phyloP scores from a whole-genome alignment of 2,888 invertebrate species.

The Camptogramma bilineatum region DNA sequence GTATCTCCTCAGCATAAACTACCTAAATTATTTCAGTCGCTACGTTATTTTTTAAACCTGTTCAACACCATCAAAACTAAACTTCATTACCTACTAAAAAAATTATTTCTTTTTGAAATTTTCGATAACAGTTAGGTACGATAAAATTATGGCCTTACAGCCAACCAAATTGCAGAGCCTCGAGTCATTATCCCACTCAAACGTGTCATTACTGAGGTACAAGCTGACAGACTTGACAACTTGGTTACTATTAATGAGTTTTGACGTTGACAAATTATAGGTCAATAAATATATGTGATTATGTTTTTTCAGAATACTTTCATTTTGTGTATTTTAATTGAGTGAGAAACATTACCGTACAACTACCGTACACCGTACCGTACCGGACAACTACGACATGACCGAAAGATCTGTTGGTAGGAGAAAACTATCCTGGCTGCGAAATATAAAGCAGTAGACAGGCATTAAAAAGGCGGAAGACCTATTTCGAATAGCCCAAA shows the following conservation, averaged over 20 bases:
- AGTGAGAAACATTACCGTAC: too few relatives aligned
- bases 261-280: slow-evolving; percentile 72
- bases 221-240: slow-evolving; percentile 66
- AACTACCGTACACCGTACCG: too few relatives aligned
- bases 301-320: neutral
- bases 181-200: slow-evolving; percentile 50
- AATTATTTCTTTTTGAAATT: neutral
- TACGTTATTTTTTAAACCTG: too few relatives aligned
- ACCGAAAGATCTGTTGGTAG: too few relatives aligned
- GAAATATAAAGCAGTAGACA: too few relatives aligned
- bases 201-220: slow-evolving; percentile 67
- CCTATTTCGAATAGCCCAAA: too few relatives aligned
- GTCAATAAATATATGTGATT: slow-evolving; percentile 23
- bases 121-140: neutral
- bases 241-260: slow-evolving; percentile 70
- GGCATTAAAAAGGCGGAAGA: too few relatives aligned
- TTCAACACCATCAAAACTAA: neutral
- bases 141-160: neutral
- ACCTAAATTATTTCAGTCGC: neutral
- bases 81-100: neutral
- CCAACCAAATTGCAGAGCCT: neutral
- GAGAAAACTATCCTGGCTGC: too few relatives aligned
- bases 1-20: too few relatives aligned
- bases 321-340: neutral
- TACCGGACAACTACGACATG: too few relatives aligned